Evolutionary conservation across 2,113 vertebrate genomes (phyloP), one percentile per base, ranked within the genome.

Genomic region (Sylvietta virens): DNA sequence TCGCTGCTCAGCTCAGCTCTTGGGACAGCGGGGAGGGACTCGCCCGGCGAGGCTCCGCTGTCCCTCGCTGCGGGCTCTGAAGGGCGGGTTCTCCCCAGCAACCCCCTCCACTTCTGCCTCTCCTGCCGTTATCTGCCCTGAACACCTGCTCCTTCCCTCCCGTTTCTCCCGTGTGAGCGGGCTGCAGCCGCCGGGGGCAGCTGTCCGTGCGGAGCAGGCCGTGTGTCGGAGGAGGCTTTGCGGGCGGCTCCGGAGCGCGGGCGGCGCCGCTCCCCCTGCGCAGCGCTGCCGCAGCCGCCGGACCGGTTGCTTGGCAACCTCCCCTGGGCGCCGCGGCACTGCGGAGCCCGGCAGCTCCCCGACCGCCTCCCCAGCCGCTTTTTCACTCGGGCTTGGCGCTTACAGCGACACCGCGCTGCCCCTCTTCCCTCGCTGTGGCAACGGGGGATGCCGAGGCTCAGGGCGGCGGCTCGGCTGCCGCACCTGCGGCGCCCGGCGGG

Each of bases 231-330:
- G 67, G 58, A 28, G 33, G 37, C 79, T 44, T 23, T 45, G 17
- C 27, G 44, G 57, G 58, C 53, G 23, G 2, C 50, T 15, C 70
- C 35, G 70, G 20, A 18, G 61, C 58, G 33, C 53, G 70, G 90
- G 91, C 67, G 70, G 86, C 45, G 45, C n/a, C 58, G 35, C 92
- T 47, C 20, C 62, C 80, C 22, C 54, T 18, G 74, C 80, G 81
- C 94, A 79, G 89, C 84, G 44, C 45, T 95, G 87, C 96, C 95
- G 97, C 96, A 97, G 94, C 94, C 89, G 93, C 91, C 92, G 57
- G 65, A 44, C 58, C 79, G 27, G 97, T 97, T 96, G 95, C 96
- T 64, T 95, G 20, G 97, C 95, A 97, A 97, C 97, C 37, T 28
- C 89, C 95, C 69, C 56, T 39, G 69, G 48, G 85, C 91, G 85